A percentile compares a stretch with the other conserved stretches of the same genome.
Conservation (phyloP, 2,797 vertebrate species). For the Dendrocincla tyrannina region DNA sequence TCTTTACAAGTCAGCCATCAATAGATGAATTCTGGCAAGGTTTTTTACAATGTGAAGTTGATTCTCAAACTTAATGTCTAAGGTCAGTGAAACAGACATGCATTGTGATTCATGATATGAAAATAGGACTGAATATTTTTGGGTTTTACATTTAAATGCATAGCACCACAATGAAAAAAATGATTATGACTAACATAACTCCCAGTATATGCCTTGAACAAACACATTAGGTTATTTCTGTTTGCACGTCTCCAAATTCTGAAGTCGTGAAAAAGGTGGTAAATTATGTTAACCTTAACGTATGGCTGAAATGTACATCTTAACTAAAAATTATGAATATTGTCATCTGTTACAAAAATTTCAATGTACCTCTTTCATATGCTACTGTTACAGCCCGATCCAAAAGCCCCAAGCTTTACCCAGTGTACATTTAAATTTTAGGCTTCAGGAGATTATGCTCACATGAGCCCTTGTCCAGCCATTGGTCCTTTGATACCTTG, state of each 20-base stretch:
- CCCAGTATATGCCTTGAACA: neutral
- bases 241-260: neutral
- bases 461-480: no score
- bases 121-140: neutral
- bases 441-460: no score
- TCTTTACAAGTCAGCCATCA: neutral
- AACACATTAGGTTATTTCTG: neutral
- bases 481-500: no score
- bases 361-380: neutral
- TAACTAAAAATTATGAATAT: neutral
- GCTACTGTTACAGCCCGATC: no score
- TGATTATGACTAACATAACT: neutral
- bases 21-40: neutral
- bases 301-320: neutral
- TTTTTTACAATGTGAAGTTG: neutral
- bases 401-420: no score
- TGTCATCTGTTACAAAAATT: neutral
- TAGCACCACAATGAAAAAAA: neutral
- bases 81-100: neutral
- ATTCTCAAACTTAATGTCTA: neutral
- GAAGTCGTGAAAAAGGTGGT: neutral
- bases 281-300: neutral
- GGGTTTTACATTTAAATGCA: neutral
- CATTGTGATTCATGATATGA: neutral
- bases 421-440: no score